Conservation (phyloP, 1,140 invertebrate genomes). For the Drosophila sproati region DNA sequence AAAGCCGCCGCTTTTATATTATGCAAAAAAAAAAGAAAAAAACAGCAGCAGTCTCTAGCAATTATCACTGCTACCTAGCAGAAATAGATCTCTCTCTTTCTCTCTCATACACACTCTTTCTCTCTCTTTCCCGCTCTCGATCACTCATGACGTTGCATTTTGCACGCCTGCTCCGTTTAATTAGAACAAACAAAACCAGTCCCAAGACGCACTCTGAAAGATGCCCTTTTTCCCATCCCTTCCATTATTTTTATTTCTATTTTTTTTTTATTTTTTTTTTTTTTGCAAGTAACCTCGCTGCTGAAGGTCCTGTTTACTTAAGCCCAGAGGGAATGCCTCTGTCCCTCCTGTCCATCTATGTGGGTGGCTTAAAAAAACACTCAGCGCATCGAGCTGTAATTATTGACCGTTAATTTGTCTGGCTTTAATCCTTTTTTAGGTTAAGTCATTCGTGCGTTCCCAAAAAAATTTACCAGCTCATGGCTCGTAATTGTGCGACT, state of each 20-base stretch:
- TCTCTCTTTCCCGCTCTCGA: not conserved
- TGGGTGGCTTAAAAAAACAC: constrained; percentile 70
- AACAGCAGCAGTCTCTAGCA: not conserved
- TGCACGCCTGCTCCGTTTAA: constrained; percentile 60
- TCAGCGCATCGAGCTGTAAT: constrained; percentile 39
- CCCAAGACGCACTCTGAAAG: constrained; percentile 33
- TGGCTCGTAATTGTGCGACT: constrained; percentile 53
- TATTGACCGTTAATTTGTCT: constrained; percentile 58
- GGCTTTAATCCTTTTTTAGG: constrained; percentile 59
- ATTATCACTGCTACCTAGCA: constrained; percentile 23
- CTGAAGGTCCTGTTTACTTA: constrained; percentile 18
- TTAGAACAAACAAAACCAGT: constrained; percentile 60
- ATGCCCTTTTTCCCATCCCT: not conserved
- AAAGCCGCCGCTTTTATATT: constrained; percentile 28
- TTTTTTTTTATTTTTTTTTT: constrained; percentile 3
- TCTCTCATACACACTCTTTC: constrained; percentile 2
- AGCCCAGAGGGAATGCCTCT: constrained; percentile 21
- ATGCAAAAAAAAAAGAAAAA: constrained; percentile 48
- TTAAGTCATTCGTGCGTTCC: constrained; percentile 60
- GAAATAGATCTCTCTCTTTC: not conserved
- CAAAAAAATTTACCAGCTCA: constrained; percentile 45
- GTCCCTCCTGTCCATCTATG: constrained; percentile 21
- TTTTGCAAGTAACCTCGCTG: constrained; percentile 62
- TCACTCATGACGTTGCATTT: constrained; percentile 60
- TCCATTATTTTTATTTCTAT: not conserved